These are phyloP conservation scores for Colinus virginianus DNA, from an alignment of 2,113 vertebrate species.

Conservation along the genomic window DNA sequence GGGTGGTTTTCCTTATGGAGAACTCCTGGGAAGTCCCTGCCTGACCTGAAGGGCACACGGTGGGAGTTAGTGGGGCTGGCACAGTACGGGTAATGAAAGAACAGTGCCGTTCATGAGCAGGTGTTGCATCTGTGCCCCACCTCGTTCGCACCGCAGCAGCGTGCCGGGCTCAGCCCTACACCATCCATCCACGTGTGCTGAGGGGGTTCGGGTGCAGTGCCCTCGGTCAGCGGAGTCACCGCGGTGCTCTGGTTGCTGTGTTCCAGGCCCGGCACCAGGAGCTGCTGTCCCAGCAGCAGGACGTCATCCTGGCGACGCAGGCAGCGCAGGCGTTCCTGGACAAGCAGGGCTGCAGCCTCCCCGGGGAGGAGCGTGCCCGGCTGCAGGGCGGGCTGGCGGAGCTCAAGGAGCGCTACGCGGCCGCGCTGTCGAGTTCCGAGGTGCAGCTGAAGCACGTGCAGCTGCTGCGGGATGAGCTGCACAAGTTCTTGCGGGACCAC, in stretches of 20 bases:
- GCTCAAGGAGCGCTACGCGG: slow-evolving; percentile 83
- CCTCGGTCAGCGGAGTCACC: background rate
- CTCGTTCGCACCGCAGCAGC: background rate
- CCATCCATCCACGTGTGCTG: accelerated
- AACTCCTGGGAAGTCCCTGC: background rate
- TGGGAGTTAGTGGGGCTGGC: background rate
- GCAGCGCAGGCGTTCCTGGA: slow-evolving; percentile 88
- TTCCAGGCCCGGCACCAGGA: slow-evolving; percentile 86
- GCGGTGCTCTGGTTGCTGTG: accelerated
- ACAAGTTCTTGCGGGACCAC: slow-evolving; percentile 91
- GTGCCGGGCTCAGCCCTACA: accelerated
- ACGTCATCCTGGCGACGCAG: slow-evolving; percentile 88
- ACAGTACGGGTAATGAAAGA: accelerated
- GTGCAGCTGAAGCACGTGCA: slow-evolving; percentile 84
- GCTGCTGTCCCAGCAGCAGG: slow-evolving; percentile 91
- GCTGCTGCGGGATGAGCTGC: slow-evolving; percentile 87
- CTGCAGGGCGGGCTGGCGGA: slow-evolving; percentile 81
- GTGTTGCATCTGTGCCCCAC: background rate
- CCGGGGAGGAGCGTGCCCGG: slow-evolving; percentile 78
- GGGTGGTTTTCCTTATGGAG: background rate
- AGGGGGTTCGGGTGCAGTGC: background rate
- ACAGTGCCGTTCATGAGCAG: background rate
- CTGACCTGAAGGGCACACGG: background rate
- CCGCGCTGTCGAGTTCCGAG: slow-evolving; percentile 82
- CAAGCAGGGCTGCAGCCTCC: slow-evolving; percentile 83